Evolutionary conservation across 2,113 vertebrate genomes (phyloP).

Genomic region (Hemicordylus capensis): DNA sequence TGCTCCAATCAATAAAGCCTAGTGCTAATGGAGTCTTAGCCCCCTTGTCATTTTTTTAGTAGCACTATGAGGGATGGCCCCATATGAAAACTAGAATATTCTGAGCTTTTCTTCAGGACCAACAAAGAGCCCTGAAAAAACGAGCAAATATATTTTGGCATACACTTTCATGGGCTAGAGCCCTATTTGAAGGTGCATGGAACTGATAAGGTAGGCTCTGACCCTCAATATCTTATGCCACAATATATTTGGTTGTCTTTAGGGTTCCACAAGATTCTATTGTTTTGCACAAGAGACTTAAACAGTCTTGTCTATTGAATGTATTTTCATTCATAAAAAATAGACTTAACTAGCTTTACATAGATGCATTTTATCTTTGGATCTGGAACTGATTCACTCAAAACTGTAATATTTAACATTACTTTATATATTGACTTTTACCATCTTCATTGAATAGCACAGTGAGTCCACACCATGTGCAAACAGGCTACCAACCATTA

Average conservation of each 20-base stretch:
- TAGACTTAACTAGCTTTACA: not conserved
- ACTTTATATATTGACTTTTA: not conserved
- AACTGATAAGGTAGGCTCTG: not conserved
- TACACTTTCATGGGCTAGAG: not conserved
- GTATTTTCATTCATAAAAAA: not conserved
- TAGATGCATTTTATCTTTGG: not conserved
- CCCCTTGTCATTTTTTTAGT: not conserved
- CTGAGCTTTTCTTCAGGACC: not conserved
- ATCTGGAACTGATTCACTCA: no score
- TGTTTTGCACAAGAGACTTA: not conserved
- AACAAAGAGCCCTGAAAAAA: not conserved
- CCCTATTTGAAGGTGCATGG: not conserved
- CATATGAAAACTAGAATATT: not conserved
- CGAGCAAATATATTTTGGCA: not conserved
- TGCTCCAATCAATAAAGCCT: not conserved
- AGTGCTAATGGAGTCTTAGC: not conserved
- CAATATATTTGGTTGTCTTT: not conserved
- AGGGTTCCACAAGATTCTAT: no score
- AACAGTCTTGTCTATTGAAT: not conserved
- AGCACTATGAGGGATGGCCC: not conserved
- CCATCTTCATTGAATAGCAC: not conserved
- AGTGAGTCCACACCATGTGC: not conserved
- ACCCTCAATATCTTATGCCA: not conserved
- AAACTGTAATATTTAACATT: not conserved
- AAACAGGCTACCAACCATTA: constrained; percentile 5